Evolutionary conservation across 2,888 invertebrate species (phyloP), one percentile per base, ranked within the genome.

Genomic region (Kuschelorhynchus macadamiae): DNA sequence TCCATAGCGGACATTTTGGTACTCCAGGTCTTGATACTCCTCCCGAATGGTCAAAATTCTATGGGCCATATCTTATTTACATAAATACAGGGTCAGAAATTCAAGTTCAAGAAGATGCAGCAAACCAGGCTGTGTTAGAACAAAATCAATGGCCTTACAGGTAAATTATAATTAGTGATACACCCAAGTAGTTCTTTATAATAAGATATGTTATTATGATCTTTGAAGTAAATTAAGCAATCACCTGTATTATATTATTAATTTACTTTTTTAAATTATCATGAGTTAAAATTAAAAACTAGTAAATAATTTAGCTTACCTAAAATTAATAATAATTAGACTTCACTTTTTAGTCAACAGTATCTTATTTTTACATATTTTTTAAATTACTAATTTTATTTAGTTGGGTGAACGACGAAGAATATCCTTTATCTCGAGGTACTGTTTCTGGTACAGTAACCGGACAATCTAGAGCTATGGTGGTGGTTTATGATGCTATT

Each of bases 1-100:
- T 47, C 18, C 61, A 61, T 30, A 67, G 67, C 36, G 25, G 21
- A 4, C 61, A 67, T 42, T 67, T 67, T 42, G 61, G 67, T 21
- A 61, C 61, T 14, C 61, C 67, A 21, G 21, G 39, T 12, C 36
- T 61, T 4, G 16, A 50, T 1, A 41, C 61, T n/a, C 50, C 60
- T n/a, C 49, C 67, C 20, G 67, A 56, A 4, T 67, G 67, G 67
- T 61, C 67, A 16, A 61, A 67, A 14, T 61, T 67, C 17, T 67
- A 61, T 20, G 67, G 61, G 3, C 67, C 67, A 4, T 44, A 21
- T 5, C 21, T 63, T 7, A 46, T 63, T 16, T 68, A 63, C 11
- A 46, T 68, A 12, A 62, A 62, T 41, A 49, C 46, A 14, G 67
- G 67, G 12, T 18, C 63, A 11, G 63, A 68, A 0, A 57, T 36